phyloP scores from a whole-genome alignment of 53 echinoderm and acorn worm species.

The Arbacia lixula region DNA sequence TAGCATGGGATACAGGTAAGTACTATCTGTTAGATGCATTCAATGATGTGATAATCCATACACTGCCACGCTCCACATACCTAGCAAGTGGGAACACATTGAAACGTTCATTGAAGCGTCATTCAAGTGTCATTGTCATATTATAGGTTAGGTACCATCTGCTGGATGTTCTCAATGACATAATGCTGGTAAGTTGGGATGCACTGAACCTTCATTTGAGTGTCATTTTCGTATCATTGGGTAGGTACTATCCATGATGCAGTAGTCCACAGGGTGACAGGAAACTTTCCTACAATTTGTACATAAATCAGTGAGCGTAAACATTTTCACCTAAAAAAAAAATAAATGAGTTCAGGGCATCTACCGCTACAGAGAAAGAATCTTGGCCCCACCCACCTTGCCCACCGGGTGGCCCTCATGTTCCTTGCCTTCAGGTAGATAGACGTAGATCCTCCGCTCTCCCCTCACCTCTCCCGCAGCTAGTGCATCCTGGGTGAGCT shows the following conservation, averaged over 20 bases:
- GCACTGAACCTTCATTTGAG: too few species aligned
- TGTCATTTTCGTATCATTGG: too few species aligned
- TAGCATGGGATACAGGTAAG: too few species aligned
- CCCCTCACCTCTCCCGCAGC: conserved; percentile 17
- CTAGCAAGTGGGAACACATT: not conserved
- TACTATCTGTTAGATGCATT: conserved; percentile 17
- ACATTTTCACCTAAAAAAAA: too few species aligned
- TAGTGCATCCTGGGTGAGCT: conserved; percentile 46
- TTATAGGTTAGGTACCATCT: too few species aligned
- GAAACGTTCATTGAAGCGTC: too few species aligned
- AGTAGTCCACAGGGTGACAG: too few species aligned
- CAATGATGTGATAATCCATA: conserved; percentile 21
- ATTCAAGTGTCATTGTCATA: not conserved
- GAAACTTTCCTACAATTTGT: too few species aligned
- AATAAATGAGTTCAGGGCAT: too few species aligned
- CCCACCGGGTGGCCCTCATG: conserved; percentile 48
- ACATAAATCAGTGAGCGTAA: too few species aligned
- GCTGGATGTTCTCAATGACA: conserved; percentile 23
- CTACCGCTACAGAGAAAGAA: too few species aligned
- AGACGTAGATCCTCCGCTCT: conserved; percentile 63
- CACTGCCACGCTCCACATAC: conserved; percentile 13
- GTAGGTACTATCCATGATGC: too few species aligned
- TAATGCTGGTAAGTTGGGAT: not conserved
- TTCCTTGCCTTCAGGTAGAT: conserved; percentile 42
- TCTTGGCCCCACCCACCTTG: not conserved